phyloP scores from a whole-genome alignment of 1,140 invertebrate genomes.

The Trichonephila clavata region DNA sequence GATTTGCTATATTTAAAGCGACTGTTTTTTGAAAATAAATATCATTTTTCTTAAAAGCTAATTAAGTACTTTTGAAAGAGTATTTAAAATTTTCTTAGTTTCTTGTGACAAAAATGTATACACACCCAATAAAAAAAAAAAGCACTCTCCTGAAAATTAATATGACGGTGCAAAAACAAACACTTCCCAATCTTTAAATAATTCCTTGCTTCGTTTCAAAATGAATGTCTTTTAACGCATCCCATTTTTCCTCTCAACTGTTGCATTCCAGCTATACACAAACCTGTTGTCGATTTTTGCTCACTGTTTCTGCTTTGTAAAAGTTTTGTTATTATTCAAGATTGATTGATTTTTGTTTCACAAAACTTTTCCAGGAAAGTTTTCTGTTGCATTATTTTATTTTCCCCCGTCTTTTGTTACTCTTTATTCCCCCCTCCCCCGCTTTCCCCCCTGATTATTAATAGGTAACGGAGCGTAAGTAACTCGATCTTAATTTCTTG shows the following conservation, averaged over 20 bases:
- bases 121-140: no score
- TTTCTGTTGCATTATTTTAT: conserved; percentile 1
- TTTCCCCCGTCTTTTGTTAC: not conserved
- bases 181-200: no score
- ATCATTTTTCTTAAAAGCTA: no score
- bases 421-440: not conserved
- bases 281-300: conserved; percentile 73
- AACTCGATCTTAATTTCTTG: conserved; percentile 70
- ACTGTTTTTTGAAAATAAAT: no score
- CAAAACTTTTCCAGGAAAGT: conserved; percentile 54
- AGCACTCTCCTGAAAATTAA: no score
- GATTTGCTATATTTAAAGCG: no score
- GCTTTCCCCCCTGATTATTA: conserved; percentile 58
- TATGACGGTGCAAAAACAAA: no score
- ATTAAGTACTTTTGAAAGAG: no score
- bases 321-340: conserved; percentile 74
- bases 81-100: no score
- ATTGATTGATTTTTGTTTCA: conserved; percentile 69
- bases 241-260: conserved; percentile 31
- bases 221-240: not conserved
- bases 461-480: conserved; percentile 69
- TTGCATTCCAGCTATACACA: conserved; percentile 28
- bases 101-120: no score
- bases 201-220: no score
- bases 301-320: conserved; percentile 34